Evolutionary conservation across 2,888 invertebrate genomes (phyloP).

Genomic region (Cheilosia soror): DNA sequence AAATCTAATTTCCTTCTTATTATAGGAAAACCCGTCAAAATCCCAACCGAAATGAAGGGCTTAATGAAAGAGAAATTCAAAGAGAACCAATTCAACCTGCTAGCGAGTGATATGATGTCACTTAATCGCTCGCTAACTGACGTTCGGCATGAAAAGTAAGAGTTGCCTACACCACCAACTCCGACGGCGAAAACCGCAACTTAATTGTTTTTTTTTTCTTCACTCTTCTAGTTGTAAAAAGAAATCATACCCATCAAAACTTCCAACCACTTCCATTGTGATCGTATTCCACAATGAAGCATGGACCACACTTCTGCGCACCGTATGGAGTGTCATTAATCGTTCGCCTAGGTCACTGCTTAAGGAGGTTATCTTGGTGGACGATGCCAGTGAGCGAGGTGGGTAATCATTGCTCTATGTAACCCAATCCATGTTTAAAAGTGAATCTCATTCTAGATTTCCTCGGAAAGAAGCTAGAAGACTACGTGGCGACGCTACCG

Average conservation of each 20-base stretch:
- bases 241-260: slow-evolving; percentile 90
- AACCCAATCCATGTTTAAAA: slow-evolving; percentile 41
- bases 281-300: slow-evolving; percentile 99
- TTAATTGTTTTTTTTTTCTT: slow-evolving; percentile 10
- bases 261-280: slow-evolving; percentile 97
- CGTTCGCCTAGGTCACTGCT: slow-evolving; percentile 94
- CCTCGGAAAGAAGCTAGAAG: slow-evolving; percentile 93
- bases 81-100: slow-evolving; percentile 98
- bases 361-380: slow-evolving; percentile 97
- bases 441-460: slow-evolving; percentile 87
- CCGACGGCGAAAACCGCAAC: background rate
- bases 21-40: slow-evolving; percentile 91
- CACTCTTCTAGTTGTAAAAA: slow-evolving; percentile 88
- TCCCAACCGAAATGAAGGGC: slow-evolving; percentile 93
- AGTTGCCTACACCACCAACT: slow-evolving; percentile 73
- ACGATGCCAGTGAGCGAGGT: slow-evolving; percentile 98
- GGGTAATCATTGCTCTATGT: slow-evolving; percentile 7
- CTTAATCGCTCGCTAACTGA: slow-evolving; percentile 97
- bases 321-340: slow-evolving; percentile 98
- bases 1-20: slow-evolving; percentile 5
- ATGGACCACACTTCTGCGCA: slow-evolving; percentile 97
- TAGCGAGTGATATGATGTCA: slow-evolving; percentile 99
- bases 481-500: slow-evolving; percentile 93
- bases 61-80: slow-evolving; percentile 97
- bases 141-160: slow-evolving; percentile 95